phyloP scores from a whole-genome alignment of 2,888 invertebrate genomes.

The Arenicola marina region DNA sequence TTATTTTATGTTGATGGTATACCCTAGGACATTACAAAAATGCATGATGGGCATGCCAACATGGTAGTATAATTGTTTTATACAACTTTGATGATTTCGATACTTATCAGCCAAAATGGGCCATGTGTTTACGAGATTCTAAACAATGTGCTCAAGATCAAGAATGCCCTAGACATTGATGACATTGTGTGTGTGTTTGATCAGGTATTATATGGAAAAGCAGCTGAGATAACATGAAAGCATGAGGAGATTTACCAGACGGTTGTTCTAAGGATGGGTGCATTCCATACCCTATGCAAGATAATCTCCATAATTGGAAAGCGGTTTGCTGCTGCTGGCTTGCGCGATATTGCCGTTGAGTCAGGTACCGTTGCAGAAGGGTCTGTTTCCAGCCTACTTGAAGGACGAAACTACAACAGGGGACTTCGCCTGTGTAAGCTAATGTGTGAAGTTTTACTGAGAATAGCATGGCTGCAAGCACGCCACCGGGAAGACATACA shows the following conservation, averaged over 20 bases:
- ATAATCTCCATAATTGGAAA: slow-evolving; percentile 30
- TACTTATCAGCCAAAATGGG: no score
- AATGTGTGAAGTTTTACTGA: slow-evolving; percentile 30
- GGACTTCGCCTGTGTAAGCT: slow-evolving; percentile 20
- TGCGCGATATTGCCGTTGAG: slow-evolving; percentile 31
- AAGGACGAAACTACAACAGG: slow-evolving; percentile 16
- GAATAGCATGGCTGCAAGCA: slow-evolving; percentile 19
- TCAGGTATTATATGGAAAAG: slow-evolving; percentile 35
- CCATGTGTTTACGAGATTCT: slow-evolving; percentile 16
- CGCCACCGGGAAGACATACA: slow-evolving; percentile 2
- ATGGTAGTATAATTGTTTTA: no score
- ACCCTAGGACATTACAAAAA: no score
- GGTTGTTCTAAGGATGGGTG: slow-evolving; percentile 29
- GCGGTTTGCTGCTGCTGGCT: slow-evolving; percentile 29
- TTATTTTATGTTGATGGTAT: no score
- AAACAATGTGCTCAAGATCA: slow-evolving; percentile 15
- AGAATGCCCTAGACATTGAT: slow-evolving; percentile 10
- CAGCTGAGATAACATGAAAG: slow-evolving; percentile 31
- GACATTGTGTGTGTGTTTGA: slow-evolving; percentile 21
- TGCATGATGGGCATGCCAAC: no score
- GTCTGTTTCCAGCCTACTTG: slow-evolving; percentile 24
- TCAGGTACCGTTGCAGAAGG: slow-evolving; percentile 32
- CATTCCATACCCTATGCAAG: slow-evolving; percentile 30
- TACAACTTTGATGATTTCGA: no score
- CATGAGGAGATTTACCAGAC: slow-evolving; percentile 13